Percentiles rank a stretch among this genome's conserved stretches.
These are phyloP conservation scores for Suncus etruscus DNA, from an alignment of 2,113 vertebrate genomes.

Conservation along the genomic window DNA sequence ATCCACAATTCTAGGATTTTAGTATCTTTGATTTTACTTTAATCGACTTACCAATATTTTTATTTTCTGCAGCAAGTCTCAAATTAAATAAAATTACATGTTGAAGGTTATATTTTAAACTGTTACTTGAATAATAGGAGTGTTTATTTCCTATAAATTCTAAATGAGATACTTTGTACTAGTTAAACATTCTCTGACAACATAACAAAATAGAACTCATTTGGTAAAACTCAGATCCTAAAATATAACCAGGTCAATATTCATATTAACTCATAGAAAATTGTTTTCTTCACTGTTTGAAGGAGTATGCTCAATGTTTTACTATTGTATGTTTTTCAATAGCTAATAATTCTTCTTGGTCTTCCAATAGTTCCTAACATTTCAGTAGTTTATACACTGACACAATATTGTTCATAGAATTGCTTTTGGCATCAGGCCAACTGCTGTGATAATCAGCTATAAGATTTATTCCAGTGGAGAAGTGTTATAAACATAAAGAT, in stretches of 20 bases:
- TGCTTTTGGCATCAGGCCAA: slow-evolving; percentile 86
- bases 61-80: slow-evolving; percentile 78
- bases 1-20: neutral
- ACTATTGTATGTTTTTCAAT: slow-evolving; percentile 88
- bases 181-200: slow-evolving; percentile 79
- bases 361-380: slow-evolving; percentile 88
- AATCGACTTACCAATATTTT: slow-evolving; percentile 72
- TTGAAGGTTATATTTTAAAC: slow-evolving; percentile 75
- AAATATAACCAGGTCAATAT: slow-evolving; percentile 77
- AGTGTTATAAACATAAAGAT: slow-evolving; percentile 91
- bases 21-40: slow-evolving; percentile 55
- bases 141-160: slow-evolving; percentile 85
- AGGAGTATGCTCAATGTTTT: slow-evolving; percentile 78
- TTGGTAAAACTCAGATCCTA: slow-evolving; percentile 72
- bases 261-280: slow-evolving; percentile 85
- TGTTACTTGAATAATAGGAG: slow-evolving; percentile 75
- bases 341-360: slow-evolving; percentile 85
- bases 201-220: slow-evolving; percentile 86
- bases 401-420: slow-evolving; percentile 88
- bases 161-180: slow-evolving; percentile 82
- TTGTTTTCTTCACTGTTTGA: slow-evolving; percentile 76
- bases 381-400: slow-evolving; percentile 87
- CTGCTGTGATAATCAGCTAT: slow-evolving; percentile 90
- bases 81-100: slow-evolving; percentile 80
- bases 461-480: slow-evolving; percentile 92